A percentile compares a stretch with the other conserved stretches of the same genome.
Conservation (phyloP, 2,888 invertebrate genomes). For the Drosophila cognata region DNA sequence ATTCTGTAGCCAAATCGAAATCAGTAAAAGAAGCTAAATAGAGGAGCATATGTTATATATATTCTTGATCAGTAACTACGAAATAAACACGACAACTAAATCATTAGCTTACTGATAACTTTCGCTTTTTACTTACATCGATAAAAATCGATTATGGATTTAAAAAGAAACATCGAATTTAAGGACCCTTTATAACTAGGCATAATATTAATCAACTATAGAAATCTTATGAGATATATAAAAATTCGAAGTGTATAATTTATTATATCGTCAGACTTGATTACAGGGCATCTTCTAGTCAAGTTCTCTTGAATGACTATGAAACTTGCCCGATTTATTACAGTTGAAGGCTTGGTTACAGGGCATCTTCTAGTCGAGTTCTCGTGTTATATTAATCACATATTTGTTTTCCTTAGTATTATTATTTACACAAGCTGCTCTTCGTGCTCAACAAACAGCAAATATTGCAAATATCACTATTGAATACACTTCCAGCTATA, state of each 20-base stretch:
- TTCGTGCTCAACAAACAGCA: not conserved
- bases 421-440: conserved; percentile 18
- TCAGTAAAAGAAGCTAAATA: not conserved
- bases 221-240: not conserved
- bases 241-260: not conserved
- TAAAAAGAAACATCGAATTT: fast-evolving
- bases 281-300: not conserved
- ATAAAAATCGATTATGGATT: not conserved
- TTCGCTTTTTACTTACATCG: not conserved
- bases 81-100: not conserved
- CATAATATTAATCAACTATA: not conserved
- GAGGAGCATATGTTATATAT: not conserved
- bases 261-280: not conserved
- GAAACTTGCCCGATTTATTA: not conserved
- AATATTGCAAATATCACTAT: not conserved
- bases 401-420: conserved; percentile 15
- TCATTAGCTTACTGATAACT: not conserved
- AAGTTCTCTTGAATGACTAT: not conserved
- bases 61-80: not conserved
- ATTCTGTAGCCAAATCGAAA: not conserved
- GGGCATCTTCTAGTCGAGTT: not conserved
- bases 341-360: not conserved
- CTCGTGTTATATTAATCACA: no score
- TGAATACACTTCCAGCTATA: not conserved
- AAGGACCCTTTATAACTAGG: not conserved